Percentiles rank a stretch among this genome's conserved stretches.
These are phyloP conservation scores for Euplexia lucipara DNA, from an alignment of 2,888 invertebrate species.

Conservation along the genomic window DNA sequence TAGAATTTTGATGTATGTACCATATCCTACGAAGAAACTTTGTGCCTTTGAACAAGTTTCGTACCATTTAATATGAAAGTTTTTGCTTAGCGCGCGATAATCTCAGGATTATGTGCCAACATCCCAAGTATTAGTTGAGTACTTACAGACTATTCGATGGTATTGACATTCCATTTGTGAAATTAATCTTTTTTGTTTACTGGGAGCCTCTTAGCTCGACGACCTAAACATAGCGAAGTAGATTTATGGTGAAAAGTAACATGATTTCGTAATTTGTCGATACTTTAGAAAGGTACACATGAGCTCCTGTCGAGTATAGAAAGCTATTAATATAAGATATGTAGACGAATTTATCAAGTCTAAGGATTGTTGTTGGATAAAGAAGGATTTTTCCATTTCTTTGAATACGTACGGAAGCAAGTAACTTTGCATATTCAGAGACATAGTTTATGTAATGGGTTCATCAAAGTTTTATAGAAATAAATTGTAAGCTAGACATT, in stretches of 20 bases:
- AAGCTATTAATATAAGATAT: not conserved
- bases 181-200: constrained; percentile 34
- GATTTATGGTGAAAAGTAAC: not conserved
- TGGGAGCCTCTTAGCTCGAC: not conserved
- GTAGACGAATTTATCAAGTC: not conserved
- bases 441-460: no score
- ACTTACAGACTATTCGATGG: constrained; percentile 13
- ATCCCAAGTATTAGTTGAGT: constrained; percentile 16
- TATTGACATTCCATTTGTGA: constrained; percentile 26
- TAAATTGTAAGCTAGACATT: no score
- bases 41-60: constrained; percentile 34
- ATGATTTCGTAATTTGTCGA: not conserved
- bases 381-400: not conserved
- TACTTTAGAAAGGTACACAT: not conserved
- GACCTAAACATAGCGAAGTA: not conserved
- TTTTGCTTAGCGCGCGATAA: constrained; percentile 23
- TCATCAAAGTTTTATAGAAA: no score
- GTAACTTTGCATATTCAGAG: not conserved
- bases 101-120: constrained; percentile 34
- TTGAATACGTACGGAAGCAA: not conserved
- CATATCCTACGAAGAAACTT: no score
- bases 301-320: not conserved
- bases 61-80: constrained; percentile 26
- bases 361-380: constrained; percentile 1
- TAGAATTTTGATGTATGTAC: no score